phyloP scores from a whole-genome alignment of 2,888 invertebrate species.

The Andrena praecox region DNA sequence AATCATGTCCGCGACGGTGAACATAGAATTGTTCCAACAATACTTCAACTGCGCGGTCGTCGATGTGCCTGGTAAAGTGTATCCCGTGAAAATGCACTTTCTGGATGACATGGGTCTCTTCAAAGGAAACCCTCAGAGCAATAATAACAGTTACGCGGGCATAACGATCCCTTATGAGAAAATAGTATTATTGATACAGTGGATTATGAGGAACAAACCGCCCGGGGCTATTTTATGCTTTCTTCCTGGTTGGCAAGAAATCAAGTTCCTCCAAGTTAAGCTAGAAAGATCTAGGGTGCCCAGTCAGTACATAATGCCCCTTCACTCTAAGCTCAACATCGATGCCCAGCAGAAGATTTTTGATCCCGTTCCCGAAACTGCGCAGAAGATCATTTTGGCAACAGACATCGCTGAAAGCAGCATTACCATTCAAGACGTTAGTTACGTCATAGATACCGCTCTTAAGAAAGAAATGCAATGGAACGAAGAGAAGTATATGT shows the following conservation, averaged over 20 bases:
- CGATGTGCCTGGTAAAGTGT: conserved; percentile 87
- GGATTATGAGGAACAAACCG: conserved; percentile 87
- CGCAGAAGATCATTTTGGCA: conserved; percentile 89
- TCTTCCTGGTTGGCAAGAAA: conserved; percentile 92
- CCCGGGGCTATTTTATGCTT: conserved; percentile 91
- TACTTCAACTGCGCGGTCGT: conserved; percentile 86
- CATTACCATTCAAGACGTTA: conserved; percentile 90
- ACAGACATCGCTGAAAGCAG: conserved; percentile 91
- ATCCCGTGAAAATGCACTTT: conserved; percentile 87
- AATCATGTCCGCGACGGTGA: conserved; percentile 91
- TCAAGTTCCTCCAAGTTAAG: conserved; percentile 86
- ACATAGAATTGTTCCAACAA: conserved; percentile 87
- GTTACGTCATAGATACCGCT: conserved; percentile 89
- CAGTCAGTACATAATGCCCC: conserved; percentile 84
- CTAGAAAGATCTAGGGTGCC: conserved; percentile 79
- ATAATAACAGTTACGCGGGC: fast-evolving
- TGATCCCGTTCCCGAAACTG: conserved; percentile 84
- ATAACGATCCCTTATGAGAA: not conserved
- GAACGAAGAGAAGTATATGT: conserved; percentile 85
- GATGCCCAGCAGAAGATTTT: conserved; percentile 77
- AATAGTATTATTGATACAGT: conserved; percentile 84
- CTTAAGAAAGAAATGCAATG: conserved; percentile 87
- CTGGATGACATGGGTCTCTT: conserved; percentile 85
- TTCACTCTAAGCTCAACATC: conserved; percentile 87
- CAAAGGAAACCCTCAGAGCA: fast-evolving